A percentile compares a stretch with the other conserved stretches of the same genome.
Evolutionary conservation across 2,113 vertebrate genomes (phyloP).

Genomic region (Petrocephalus zakoni): DNA sequence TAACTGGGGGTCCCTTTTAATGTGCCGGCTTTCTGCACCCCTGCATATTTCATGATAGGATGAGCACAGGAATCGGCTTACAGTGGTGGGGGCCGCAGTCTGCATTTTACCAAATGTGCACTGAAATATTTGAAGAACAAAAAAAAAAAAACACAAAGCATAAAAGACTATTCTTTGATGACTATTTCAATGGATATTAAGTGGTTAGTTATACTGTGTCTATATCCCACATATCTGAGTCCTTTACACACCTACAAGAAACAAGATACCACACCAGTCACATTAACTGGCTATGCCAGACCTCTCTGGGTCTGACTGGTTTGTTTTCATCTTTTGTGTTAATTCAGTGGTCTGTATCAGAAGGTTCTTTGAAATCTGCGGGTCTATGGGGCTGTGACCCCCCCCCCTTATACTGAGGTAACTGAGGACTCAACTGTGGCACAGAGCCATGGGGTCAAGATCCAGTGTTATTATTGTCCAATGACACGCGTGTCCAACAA

Average conservation of each 20-base stretch:
- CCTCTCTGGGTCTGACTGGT: not conserved
- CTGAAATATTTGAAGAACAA: not conserved
- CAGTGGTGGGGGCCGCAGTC: not conserved
- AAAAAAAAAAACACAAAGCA: not conserved
- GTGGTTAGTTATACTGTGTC: not conserved
- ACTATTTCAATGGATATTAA: not conserved
- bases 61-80: not conserved
- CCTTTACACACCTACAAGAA: not conserved
- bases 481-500: not conserved
- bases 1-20: not conserved
- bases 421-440: not conserved
- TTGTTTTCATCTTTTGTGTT: not conserved
- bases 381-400: not conserved
- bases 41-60: conserved; percentile 1
- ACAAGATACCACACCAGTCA: not conserved
- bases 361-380: not conserved
- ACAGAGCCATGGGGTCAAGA: not conserved
- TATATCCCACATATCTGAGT: not conserved
- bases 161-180: not conserved
- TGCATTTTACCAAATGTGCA: not conserved
- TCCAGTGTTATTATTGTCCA: not conserved
- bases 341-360: not conserved
- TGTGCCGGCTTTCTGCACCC: not conserved
- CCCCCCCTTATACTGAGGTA: not conserved
- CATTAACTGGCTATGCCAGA: not conserved